phyloP scores from a whole-genome alignment of 2,888 invertebrate species.

The Aspidiotus destructor region DNA sequence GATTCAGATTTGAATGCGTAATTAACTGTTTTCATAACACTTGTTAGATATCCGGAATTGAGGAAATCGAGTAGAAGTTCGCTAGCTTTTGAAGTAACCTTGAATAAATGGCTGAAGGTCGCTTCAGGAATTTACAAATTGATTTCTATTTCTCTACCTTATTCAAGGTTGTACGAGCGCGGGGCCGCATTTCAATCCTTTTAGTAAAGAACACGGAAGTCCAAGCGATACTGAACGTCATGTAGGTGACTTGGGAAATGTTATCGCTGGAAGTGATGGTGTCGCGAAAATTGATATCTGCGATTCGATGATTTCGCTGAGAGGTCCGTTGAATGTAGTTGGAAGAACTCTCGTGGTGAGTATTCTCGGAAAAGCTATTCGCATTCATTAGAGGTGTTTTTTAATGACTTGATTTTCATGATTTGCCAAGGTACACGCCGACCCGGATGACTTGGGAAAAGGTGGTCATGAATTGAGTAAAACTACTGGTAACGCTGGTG shows the following conservation, averaged over 20 bases:
- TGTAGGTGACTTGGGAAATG: constrained; percentile 83
- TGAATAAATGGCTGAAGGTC: background rate
- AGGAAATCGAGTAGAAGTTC: background rate
- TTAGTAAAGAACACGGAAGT: constrained; percentile 68
- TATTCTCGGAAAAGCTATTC: constrained; percentile 2
- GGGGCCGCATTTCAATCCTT: constrained; percentile 87
- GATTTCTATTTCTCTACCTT: background rate
- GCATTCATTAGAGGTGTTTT: background rate
- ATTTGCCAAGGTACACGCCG: constrained; percentile 60
- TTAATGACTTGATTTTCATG: no score
- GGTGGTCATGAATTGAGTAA: constrained; percentile 88
- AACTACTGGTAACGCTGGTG: constrained; percentile 91
- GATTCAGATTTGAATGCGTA: constrained; percentile 15
- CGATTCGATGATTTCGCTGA: constrained; percentile 55
- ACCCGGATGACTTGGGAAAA: constrained; percentile 84
- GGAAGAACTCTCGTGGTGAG: constrained; percentile 46
- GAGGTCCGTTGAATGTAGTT: constrained; percentile 64
- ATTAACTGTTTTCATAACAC: no score
- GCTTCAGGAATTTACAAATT: background rate
- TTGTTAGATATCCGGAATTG: background rate
- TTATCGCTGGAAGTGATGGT: constrained; percentile 55
- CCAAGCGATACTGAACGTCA: constrained; percentile 66
- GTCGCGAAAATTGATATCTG: constrained; percentile 56
- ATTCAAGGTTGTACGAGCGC: constrained; percentile 72
- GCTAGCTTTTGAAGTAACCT: background rate